These are phyloP conservation scores for Tetramorium alpestre DNA, from an alignment of 1,140 invertebrate genomes.

Conservation along the genomic window DNA sequence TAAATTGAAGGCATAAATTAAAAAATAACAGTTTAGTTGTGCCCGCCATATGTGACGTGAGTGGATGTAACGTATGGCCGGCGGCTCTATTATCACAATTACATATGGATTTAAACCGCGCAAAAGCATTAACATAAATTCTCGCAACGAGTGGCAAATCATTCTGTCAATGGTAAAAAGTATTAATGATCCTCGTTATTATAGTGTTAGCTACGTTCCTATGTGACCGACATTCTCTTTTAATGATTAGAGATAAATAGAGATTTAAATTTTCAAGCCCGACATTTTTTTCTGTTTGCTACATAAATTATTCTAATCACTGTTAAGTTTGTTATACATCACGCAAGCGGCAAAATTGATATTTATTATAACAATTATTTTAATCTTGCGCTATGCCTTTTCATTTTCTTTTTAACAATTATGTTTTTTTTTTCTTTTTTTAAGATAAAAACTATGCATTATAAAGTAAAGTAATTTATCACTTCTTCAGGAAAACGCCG, in stretches of 20 bases:
- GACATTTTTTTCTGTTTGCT: neutral
- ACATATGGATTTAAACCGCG: constrained; percentile 20
- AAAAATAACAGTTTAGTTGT: constrained; percentile 73
- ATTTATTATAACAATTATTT: neutral
- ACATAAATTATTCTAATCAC: neutral
- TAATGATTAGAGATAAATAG: neutral
- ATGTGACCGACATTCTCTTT: neutral
- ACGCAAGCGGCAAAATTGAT: neutral
- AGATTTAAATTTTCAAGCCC: neutral
- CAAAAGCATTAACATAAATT: constrained; percentile 58
- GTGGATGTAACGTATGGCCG: constrained; percentile 59
- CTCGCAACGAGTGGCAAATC: constrained; percentile 48
- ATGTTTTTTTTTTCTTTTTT: neutral
- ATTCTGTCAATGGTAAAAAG: neutral
- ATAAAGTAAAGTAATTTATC: neutral
- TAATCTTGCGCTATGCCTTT: neutral
- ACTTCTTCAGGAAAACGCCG: neutral
- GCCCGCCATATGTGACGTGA: constrained; percentile 65
- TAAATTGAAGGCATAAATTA: constrained; percentile 73
- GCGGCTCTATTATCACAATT: constrained; percentile 69
- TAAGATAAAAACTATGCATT: neutral
- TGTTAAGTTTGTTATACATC: neutral
- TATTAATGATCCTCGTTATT: constrained; percentile 12
- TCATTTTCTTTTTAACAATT: neutral
- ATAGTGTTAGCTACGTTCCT: neutral